These are phyloP conservation scores for Cyprinodon tularosa DNA, from an alignment of 2,113 vertebrate species.

Conservation along the genomic window DNA sequence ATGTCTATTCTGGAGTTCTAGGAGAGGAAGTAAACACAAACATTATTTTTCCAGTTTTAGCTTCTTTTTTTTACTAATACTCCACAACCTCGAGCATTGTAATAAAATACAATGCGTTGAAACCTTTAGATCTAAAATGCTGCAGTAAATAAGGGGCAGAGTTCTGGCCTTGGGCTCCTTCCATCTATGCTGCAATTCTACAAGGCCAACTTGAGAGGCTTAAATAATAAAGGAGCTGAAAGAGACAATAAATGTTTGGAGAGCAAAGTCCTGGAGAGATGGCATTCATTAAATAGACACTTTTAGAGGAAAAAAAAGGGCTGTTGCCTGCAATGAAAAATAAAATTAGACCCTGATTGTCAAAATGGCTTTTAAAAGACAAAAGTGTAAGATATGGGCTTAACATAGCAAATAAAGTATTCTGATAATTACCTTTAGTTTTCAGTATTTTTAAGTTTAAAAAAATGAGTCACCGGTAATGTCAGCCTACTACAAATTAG, in stretches of 20 bases:
- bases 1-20: slow-evolving; percentile 96
- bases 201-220: slow-evolving; percentile 2
- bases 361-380: background rate
- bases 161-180: background rate
- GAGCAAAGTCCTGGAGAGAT: background rate
- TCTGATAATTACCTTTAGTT: background rate
- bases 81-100: background rate
- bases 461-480: background rate
- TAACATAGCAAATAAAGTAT: background rate
- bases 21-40: slow-evolving; percentile 8
- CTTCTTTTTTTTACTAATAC: background rate
- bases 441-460: background rate
- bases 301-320: background rate
- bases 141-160: background rate
- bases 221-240: slow-evolving; percentile 1
- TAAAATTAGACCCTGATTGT: background rate
- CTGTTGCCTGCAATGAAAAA: background rate
- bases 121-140: slow-evolving; percentile 1
- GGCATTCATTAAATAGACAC: background rate
- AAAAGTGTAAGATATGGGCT: background rate
- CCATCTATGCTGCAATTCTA: background rate
- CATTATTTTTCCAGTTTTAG: background rate
- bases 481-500: background rate
- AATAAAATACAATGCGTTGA: background rate
- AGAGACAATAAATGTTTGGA: background rate